Conservation (phyloP, 2,888 invertebrate genomes). For the Enchytraeus crypticus region DNA sequence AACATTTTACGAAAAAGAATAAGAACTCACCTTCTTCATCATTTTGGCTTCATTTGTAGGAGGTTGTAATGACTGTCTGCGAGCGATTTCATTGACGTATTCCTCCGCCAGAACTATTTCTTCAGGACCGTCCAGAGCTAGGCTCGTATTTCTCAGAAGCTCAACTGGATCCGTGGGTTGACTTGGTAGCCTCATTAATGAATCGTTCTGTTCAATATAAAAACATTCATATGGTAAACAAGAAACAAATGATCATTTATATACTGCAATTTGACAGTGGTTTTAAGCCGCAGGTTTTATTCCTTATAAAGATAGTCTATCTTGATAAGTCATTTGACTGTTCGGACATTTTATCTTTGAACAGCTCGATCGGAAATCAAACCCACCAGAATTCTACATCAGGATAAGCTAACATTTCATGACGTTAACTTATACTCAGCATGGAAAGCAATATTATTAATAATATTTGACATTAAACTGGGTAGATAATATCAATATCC, state of each 20-base stretch:
- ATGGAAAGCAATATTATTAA: too few species aligned
- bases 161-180: conserved; percentile 74
- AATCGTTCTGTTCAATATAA: conserved; percentile 59
- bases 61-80: background rate
- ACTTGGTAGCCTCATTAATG: conserved; percentile 75
- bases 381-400: too few species aligned
- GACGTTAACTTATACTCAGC: too few species aligned
- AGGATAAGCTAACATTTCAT: too few species aligned
- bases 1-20: too few species aligned
- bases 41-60: background rate
- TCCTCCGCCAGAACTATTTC: conserved; percentile 81
- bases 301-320: too few species aligned
- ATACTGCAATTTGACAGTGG: background rate
- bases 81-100: conserved; percentile 55
- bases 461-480: too few species aligned
- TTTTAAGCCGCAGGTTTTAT: background rate
- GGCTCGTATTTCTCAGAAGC: conserved; percentile 59
- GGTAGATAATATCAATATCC: background rate
- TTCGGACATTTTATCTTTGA: too few species aligned
- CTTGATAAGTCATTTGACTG: too few species aligned
- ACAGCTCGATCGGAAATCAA: too few species aligned
- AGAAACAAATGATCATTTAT: background rate
- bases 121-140: conserved; percentile 63
- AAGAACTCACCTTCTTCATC: too few species aligned
- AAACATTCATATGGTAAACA: background rate